phyloP scores from a whole-genome alignment of 2,113 vertebrate species.

The Formicarius rufipectus region DNA sequence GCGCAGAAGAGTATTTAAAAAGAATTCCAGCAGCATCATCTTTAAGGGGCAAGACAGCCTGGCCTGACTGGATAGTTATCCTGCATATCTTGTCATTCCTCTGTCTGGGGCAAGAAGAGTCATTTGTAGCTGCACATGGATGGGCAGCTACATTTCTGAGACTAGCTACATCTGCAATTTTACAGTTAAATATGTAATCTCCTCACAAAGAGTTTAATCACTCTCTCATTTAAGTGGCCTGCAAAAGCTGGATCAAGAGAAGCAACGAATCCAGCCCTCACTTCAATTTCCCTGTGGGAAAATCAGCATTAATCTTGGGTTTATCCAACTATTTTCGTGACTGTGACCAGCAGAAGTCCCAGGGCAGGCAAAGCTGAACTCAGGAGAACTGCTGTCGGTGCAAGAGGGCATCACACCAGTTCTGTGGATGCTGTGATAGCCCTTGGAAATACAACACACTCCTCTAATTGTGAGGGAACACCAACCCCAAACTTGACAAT shows the following conservation, averaged over 20 bases:
- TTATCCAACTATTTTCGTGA: background rate
- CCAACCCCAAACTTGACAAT: background rate
- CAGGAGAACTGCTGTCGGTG: background rate
- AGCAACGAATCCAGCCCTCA: background rate
- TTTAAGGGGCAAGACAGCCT: background rate
- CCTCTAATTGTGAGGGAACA: background rate
- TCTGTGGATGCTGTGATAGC: background rate
- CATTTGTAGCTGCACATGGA: background rate
- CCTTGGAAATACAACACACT: background rate
- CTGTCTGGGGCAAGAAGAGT: background rate
- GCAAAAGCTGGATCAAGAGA: background rate
- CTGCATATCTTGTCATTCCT: background rate
- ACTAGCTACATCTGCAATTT: slow-evolving; percentile 32
- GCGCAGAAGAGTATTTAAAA: slow-evolving; percentile 21
- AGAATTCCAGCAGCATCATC: background rate
- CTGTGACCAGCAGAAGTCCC: background rate
- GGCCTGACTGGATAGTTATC: background rate
- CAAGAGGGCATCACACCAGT: background rate
- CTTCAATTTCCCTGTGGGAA: background rate
- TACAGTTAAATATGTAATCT: slow-evolving; percentile 2
- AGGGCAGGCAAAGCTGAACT: background rate
- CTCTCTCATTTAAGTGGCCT: background rate
- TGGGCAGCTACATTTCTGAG: background rate
- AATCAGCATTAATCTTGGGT: background rate
- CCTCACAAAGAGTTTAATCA: slow-evolving; percentile 18